Percentiles rank a stretch among this genome's conserved stretches.
phyloP scores from a whole-genome alignment of 2,113 vertebrate species.

The Pseudopipra pipra region DNA sequence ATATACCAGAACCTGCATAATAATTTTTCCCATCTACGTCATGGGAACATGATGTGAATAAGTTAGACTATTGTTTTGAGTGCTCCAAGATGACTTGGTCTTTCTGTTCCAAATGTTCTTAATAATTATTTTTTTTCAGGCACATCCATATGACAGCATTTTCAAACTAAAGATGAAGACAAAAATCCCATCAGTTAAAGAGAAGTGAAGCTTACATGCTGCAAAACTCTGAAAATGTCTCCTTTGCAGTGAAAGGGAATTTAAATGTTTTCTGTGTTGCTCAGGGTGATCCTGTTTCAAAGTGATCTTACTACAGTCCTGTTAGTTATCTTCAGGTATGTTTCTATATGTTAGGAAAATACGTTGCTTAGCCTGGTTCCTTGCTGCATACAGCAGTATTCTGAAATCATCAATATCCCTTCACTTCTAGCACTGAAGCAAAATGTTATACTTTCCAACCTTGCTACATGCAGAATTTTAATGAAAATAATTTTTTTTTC shows the following conservation, averaged over 20 bases:
- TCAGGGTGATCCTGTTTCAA: neutral
- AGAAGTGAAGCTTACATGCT: neutral
- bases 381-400: neutral
- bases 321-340: neutral
- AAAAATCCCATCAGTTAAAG: neutral
- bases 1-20: neutral
- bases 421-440: slow-evolving; percentile 17
- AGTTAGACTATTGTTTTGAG: neutral
- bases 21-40: neutral
- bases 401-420: slow-evolving; percentile 2
- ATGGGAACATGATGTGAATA: neutral
- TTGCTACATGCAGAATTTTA: slow-evolving; percentile 48
- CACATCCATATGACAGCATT: neutral
- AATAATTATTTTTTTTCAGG: neutral
- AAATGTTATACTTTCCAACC: slow-evolving; percentile 40
- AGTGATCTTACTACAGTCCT: neutral
- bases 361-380: neutral
- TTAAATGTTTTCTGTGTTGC: neutral
- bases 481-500: slow-evolving; percentile 58
- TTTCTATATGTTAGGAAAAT: neutral
- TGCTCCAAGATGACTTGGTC: neutral
- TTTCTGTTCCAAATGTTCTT: neutral
- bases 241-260: neutral
- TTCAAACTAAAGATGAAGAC: neutral
- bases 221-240: neutral